Evolutionary conservation across 2,797 vertebrate genomes (phyloP).

Genomic region (Oryzias sinensis): DNA sequence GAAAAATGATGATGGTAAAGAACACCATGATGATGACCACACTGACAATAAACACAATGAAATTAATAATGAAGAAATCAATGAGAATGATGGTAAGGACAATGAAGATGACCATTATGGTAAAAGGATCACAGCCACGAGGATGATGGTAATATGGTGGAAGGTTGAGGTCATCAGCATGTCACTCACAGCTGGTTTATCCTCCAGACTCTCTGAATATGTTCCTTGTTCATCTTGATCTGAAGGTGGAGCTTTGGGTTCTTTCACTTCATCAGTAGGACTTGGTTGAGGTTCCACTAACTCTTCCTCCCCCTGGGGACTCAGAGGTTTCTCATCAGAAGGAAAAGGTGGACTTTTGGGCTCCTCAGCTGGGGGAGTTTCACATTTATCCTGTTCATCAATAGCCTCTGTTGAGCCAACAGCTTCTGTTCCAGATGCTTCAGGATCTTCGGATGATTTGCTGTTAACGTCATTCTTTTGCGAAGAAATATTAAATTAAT

Average conservation of each 20-base stretch:
- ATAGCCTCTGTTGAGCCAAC: not conserved
- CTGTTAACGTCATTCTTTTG: slow-evolving; percentile 59
- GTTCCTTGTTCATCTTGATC: slow-evolving; percentile 17
- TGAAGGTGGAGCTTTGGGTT: not conserved
- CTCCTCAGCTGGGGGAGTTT: slow-evolving; percentile 5
- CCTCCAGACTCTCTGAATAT: slow-evolving; percentile 26
- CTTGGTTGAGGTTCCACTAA: not conserved
- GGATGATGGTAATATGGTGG: not conserved
- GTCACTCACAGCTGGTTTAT: slow-evolving; percentile 71
- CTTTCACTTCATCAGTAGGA: slow-evolving; percentile 10
- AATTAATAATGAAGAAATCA: not conserved
- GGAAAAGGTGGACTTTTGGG: slow-evolving; percentile 1
- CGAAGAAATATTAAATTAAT: slow-evolving; percentile 37
- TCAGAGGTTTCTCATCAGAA: not conserved
- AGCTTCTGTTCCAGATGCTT: slow-evolving; percentile 37
- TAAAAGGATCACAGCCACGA: not conserved
- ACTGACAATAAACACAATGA: not conserved
- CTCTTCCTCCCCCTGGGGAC: not conserved
- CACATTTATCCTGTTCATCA: slow-evolving; percentile 3
- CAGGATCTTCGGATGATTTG: slow-evolving; percentile 15
- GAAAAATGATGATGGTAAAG: not conserved
- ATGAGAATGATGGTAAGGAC: not conserved
- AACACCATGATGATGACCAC: not conserved
- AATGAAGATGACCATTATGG: not conserved
- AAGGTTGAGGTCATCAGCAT: not conserved